Evolutionary conservation across 2,113 vertebrate species (phyloP).

Genomic region (Anhinga rufa): DNA sequence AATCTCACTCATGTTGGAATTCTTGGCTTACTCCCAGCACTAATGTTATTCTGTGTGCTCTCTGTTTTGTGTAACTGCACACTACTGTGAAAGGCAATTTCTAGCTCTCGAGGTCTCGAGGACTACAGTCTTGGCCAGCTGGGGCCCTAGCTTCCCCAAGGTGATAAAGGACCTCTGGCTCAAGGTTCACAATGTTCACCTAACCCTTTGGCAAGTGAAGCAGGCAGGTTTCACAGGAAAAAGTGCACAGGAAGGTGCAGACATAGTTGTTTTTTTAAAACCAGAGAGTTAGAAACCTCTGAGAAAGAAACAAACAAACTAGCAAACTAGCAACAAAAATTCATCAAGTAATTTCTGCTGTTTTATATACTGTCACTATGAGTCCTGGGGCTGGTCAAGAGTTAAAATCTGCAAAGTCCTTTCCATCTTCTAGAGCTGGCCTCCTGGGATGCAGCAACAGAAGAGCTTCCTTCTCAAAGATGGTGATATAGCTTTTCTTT

Average conservation of each 20-base stretch:
- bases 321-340: background rate
- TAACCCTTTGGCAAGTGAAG: background rate
- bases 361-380: background rate
- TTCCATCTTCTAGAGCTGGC: background rate
- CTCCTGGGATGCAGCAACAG: background rate
- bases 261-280: background rate
- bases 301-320: background rate
- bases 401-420: background rate
- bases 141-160: background rate
- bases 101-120: background rate
- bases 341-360: background rate
- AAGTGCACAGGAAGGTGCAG: background rate
- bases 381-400: background rate
- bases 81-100: background rate
- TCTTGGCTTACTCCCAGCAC: background rate
- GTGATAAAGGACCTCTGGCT: background rate
- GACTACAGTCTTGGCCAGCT: background rate
- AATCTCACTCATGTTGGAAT: background rate
- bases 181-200: accelerated
- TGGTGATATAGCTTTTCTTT: background rate
- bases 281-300: background rate
- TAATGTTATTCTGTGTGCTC: background rate
- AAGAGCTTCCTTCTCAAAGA: background rate
- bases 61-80: background rate
- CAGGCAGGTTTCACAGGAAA: background rate